phyloP scores from a whole-genome alignment of 2,113 vertebrate genomes.

The Phoxinus phoxinus region DNA sequence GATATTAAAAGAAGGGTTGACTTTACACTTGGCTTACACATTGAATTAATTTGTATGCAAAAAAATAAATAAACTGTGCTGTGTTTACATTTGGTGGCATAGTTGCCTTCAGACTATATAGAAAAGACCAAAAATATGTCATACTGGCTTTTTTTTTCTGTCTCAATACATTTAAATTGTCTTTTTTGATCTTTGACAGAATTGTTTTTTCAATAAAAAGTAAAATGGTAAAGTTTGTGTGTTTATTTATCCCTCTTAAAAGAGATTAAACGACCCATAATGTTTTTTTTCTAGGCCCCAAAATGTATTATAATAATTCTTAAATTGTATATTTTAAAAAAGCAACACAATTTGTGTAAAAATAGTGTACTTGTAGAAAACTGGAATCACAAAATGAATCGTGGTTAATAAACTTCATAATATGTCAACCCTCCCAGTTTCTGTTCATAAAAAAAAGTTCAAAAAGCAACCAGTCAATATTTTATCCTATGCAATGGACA shows the following conservation, averaged over 20 bases:
- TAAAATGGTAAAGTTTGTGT: not conserved
- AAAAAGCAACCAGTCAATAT: not conserved
- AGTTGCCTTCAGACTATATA: constrained; percentile 54
- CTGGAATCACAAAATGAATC: not conserved
- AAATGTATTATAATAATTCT: not conserved
- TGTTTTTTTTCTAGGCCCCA: too few species aligned
- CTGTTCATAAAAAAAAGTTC: not conserved
- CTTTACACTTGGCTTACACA: constrained; percentile 30
- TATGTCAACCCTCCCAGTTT: not conserved
- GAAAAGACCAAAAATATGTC: constrained; percentile 50
- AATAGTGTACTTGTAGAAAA: not conserved
- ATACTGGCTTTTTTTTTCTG: not conserved
- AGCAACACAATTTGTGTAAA: not conserved
- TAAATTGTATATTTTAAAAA: not conserved
- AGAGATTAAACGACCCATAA: not conserved
- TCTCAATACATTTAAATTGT: not conserved
- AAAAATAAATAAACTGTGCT: constrained; percentile 23
- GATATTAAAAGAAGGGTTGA: constrained; percentile 45
- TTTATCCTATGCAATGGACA: not conserved
- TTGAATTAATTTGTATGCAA: constrained; percentile 9
- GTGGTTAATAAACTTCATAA: not conserved
- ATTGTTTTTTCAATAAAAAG: constrained; percentile 40
- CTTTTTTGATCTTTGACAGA: not conserved
- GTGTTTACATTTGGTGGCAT: constrained; percentile 67
- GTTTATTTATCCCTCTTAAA: not conserved